Conservation (phyloP, 1,140 invertebrate genomes). For the Vollenhovia emeryi region DNA sequence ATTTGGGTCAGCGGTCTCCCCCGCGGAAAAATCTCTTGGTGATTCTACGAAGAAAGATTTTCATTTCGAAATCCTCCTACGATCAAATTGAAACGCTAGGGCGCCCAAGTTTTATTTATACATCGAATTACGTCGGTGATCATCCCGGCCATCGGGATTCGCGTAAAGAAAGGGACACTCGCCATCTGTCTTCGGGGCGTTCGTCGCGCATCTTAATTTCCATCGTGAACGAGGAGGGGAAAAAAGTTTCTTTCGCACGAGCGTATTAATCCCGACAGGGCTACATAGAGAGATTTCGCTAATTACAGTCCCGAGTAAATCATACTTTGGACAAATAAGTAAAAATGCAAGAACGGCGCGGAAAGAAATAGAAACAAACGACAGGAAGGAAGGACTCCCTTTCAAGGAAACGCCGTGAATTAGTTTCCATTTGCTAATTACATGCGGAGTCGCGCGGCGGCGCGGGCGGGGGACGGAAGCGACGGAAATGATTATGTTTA, state of each 20-base stretch:
- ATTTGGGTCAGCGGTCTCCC: too few relatives aligned
- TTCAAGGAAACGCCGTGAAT: constrained; percentile 57
- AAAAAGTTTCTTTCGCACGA: constrained; percentile 26
- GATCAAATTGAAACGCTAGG: background rate
- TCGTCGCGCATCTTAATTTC: constrained; percentile 22
- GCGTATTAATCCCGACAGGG: constrained; percentile 45
- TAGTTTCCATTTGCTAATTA: constrained; percentile 62
- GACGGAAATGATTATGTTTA: constrained; percentile 59
- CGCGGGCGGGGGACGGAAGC: background rate
- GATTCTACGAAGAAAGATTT: background rate
- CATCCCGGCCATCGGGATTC: background rate
- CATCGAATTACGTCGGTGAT: background rate
- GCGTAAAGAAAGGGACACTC: background rate
- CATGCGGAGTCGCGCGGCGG: constrained; percentile 30
- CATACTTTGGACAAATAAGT: constrained; percentile 61
- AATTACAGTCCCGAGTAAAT: constrained; percentile 52
- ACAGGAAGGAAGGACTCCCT: constrained; percentile 39
- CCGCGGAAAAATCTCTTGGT: background rate
- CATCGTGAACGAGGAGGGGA: background rate
- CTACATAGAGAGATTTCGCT: constrained; percentile 53
- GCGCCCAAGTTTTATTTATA: background rate
- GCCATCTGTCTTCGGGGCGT: background rate
- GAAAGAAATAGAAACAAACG: constrained; percentile 58
- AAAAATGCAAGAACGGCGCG: constrained; percentile 45
- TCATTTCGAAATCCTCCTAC: background rate